These are phyloP conservation scores for Bos javanicus DNA, from an alignment of 2,113 vertebrate genomes.

Conservation along the genomic window DNA sequence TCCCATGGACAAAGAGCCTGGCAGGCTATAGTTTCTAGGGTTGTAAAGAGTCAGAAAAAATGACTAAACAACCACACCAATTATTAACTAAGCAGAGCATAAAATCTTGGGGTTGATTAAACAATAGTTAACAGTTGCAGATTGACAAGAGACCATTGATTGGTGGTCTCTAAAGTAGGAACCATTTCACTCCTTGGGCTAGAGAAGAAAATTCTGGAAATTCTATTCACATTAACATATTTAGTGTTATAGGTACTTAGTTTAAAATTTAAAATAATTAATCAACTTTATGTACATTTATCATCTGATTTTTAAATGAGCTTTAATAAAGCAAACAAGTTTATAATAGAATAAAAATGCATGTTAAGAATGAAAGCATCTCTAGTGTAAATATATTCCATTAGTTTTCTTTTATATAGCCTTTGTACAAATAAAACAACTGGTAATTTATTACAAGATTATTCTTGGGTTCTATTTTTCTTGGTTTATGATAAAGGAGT, in stretches of 20 bases:
- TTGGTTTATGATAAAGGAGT: background rate
- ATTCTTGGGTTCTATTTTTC: background rate
- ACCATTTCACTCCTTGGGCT: rapidly evolving
- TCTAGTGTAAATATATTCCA: background rate
- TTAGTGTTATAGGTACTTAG: background rate
- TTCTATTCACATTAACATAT: background rate
- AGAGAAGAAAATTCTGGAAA: background rate
- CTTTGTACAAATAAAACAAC: background rate
- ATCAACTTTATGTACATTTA: background rate
- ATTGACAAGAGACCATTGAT: background rate
- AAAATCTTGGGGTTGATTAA: background rate
- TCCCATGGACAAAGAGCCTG: background rate
- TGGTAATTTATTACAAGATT: background rate
- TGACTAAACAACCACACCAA: background rate
- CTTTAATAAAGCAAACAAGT: background rate
- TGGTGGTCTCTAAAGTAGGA: background rate
- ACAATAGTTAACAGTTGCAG: background rate
- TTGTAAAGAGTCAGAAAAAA: background rate
- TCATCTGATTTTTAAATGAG: background rate
- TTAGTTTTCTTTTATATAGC: background rate
- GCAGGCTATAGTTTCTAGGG: background rate
- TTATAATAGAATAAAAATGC: background rate
- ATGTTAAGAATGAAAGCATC: background rate
- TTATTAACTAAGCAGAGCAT: background rate
- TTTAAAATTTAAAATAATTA: background rate